Evolutionary conservation across 2,113 vertebrate species (phyloP), one percentile per base, ranked within the genome.

Genomic region (Chrysochloris asiatica): DNA sequence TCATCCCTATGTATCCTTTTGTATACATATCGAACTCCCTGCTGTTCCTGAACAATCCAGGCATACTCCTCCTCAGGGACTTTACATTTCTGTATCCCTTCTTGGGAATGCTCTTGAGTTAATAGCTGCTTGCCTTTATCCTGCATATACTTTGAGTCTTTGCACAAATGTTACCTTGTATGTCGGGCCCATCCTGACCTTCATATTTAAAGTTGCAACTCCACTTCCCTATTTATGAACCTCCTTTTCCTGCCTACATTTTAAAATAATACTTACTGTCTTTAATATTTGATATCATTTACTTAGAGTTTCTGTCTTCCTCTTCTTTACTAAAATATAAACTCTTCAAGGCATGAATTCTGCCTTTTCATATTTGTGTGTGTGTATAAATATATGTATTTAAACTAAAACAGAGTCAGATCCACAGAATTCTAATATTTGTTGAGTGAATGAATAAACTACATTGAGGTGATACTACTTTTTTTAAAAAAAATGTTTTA

Each of bases 201-300:
- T 67, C 76, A 45, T 86, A 52, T 50, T 59, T 65, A 59, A 78
- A 71, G 56, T 22, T 63, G 11, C 8, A 67, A n/a, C 6, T 14
- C 47, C 30, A 38, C 30, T 33, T 88, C 28, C 50, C 10, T 86
- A 67, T 89, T 90, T 76, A 33, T 76, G 77, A 43, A 59, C 9
- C 72, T 88, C 0, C 12, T 43, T 92, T 45, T 86, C 56, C 48
- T 80, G 45, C 16, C 3, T 91, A 9, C 72, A 52, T 52, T 16
- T 52, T n/a, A n/a, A n/a, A n/a, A n/a, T n/a, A n/a, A n/a, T n/a
- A n/a, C n/a, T n/a, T n/a, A n/a, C n/a, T 38, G 22, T 22, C 90
- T 79, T 89, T 87, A 89, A 41, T 72, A 87, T 28, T 78, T n/a
- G 89, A 2, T 19, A 43, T 59, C 83, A 65, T 90, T 78, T 88